Evolutionary conservation across 2,113 vertebrate species (phyloP).

Genomic region (Tyrannus savana): DNA sequence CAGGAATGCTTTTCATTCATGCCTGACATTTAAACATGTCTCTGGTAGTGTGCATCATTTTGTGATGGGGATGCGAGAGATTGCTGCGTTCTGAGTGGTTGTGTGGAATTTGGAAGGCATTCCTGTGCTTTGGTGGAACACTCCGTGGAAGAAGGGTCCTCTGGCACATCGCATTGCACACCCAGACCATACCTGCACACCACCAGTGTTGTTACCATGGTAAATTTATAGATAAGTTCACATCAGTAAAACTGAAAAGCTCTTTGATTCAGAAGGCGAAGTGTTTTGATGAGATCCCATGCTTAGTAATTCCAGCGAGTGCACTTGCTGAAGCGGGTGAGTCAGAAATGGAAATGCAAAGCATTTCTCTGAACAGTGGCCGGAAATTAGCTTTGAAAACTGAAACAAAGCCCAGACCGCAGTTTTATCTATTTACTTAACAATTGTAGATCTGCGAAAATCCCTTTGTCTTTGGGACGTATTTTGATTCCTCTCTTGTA

Average conservation of each 20-base stretch:
- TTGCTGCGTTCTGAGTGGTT: fast-evolving
- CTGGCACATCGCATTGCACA: fast-evolving
- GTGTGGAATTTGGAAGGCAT: neutral
- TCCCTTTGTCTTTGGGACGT: slow-evolving; percentile 43
- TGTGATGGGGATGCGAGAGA: neutral
- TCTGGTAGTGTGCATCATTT: slow-evolving; percentile 36
- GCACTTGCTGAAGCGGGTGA: slow-evolving; percentile 80
- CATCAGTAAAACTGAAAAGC: slow-evolving; percentile 53
- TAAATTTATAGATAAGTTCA: neutral
- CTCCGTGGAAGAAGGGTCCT: neutral
- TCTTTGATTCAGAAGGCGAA: slow-evolving; percentile 74
- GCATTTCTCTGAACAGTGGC: slow-evolving; percentile 68
- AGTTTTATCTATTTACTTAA: slow-evolving; percentile 59
- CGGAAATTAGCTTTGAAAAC: slow-evolving; percentile 75
- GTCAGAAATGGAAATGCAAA: slow-evolving; percentile 86
- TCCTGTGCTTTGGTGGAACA: fast-evolving
- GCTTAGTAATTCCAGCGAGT: slow-evolving; percentile 86
- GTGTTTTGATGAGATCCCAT: slow-evolving; percentile 77
- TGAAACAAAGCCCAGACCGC: slow-evolving; percentile 56
- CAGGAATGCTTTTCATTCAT: slow-evolving; percentile 80
- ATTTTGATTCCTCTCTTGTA: slow-evolving; percentile 23
- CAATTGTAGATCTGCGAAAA: slow-evolving; percentile 36
- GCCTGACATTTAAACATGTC: slow-evolving; percentile 59
- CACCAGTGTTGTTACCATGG: neutral
- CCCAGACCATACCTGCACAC: fast-evolving